phyloP scores from a whole-genome alignment of 2,113 vertebrate species.

The Sturnira hondurensis region DNA sequence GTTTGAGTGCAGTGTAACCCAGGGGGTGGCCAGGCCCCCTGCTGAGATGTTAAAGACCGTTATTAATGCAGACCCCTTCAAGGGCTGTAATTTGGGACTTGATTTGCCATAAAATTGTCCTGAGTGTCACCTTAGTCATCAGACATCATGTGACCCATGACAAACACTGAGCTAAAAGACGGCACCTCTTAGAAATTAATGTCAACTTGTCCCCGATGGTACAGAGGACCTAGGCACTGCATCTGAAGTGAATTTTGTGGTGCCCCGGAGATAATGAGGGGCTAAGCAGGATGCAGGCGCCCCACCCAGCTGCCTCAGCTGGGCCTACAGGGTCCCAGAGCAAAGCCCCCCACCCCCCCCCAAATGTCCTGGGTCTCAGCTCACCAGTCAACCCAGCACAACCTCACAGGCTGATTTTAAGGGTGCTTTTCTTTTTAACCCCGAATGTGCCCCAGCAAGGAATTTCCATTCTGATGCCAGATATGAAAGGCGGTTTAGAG shows the following conservation, averaged over 20 bases:
- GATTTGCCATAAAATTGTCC: constrained; percentile 75
- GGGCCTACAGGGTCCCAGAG: background rate
- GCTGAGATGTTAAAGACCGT: constrained; percentile 27
- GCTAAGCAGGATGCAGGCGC: no score
- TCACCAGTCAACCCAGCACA: no score
- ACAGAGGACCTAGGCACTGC: background rate
- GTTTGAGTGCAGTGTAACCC: background rate
- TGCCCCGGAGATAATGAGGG: background rate
- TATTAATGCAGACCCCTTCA: constrained; percentile 37
- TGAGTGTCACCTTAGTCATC: constrained; percentile 68
- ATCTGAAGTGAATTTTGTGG: background rate
- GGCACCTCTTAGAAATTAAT: constrained; percentile 42
- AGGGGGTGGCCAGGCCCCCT: background rate
- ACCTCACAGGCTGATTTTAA: background rate
- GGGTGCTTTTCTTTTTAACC: background rate
- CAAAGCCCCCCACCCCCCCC: background rate
- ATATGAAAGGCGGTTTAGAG: background rate
- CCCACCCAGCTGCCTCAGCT: background rate
- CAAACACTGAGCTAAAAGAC: constrained; percentile 60
- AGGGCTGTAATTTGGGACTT: constrained; percentile 70
- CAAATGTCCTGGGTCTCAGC: background rate
- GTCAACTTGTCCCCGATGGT: constrained; percentile 4
- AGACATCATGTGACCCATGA: constrained; percentile 67
- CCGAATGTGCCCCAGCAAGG: background rate
- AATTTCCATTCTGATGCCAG: background rate